These are phyloP conservation scores for Drosophila quadrilineata DNA, from an alignment of 1,140 invertebrate species.

Conservation along the genomic window DNA sequence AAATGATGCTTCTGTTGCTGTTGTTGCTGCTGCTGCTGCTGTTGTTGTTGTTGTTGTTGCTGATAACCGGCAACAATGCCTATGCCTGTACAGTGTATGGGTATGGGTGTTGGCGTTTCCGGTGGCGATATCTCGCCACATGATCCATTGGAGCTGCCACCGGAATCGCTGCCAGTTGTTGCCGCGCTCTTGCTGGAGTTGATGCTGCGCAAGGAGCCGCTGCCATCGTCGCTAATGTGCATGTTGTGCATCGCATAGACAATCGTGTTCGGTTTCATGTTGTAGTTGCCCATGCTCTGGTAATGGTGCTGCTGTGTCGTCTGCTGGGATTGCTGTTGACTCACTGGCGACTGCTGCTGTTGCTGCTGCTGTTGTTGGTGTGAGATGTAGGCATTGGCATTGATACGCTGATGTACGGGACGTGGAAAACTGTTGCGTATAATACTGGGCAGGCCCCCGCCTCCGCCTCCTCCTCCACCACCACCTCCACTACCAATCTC, in stretches of 20 bases:
- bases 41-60: conserved; percentile 10
- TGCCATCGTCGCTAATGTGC: conserved; percentile 58
- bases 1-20: conserved; percentile 66
- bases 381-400: conserved; percentile 59
- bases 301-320: conserved; percentile 51
- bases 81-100: conserved; percentile 38
- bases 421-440: conserved; percentile 75
- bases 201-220: conserved; percentile 46
- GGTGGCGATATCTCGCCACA: conserved; percentile 75
- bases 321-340: conserved; percentile 72
- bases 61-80: conserved; percentile 30
- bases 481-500: conserved; percentile 59
- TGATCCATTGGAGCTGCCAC: conserved; percentile 78
- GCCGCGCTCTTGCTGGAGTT: conserved; percentile 65
- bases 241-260: conserved; percentile 71
- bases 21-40: conserved; percentile 15
- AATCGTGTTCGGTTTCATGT: conserved; percentile 46
- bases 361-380: conserved; percentile 63
- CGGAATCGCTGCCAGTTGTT: conserved; percentile 74
- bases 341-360: conserved; percentile 73
- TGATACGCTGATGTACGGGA: conserved; percentile 60
- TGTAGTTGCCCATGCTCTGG: conserved; percentile 58
- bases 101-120: conserved; percentile 67
- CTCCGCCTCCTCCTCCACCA: too few species aligned
- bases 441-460: conserved; percentile 65